Evolutionary conservation across 1,140 invertebrate genomes (phyloP), one percentile per base, ranked within the genome.

Genomic region (Battus philenor): DNA sequence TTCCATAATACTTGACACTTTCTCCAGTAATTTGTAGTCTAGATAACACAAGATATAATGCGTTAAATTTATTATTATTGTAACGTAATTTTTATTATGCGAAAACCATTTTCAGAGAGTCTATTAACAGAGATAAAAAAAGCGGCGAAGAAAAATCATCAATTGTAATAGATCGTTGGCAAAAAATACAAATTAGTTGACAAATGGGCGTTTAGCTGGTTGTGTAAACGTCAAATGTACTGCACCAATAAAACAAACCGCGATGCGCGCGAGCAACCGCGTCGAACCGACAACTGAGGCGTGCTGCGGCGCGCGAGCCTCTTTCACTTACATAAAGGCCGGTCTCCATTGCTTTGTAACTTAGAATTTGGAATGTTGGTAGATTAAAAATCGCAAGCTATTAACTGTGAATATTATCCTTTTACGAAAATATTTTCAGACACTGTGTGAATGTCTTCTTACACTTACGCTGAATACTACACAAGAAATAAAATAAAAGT

Each of bases 301-400:
- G 32, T 44, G 36, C 22, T 30, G 32, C 57, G 36, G 13, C 9
- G 44, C 47, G 48, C 50, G 44, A 22, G 27, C 38, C 47, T 63
- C 55, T 63, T 59, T 63, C 60, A 59, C 60, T 57, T 50, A 26
- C 16, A 51, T 54, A 31, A 24, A 39, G 34, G 34, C 10, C 34
- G 12, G 18, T 22, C 10, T n/a, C 18, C 34, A 39, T 39, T 32
- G 12, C 15, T 18, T 15, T 24, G 10, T 26, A 8, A 17, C 44
- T 47, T 48, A 27, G 27, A 6, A 20, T 20, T 20, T 20, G 18
- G 18, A 20, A 20, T n/a, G n/a, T n/a, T n/a, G n/a, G n/a, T n/a
- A n/a, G n/a, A n/a, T n/a, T n/a, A n/a, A n/a, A n/a, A n/a, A n/a
- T n/a, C n/a, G n/a, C n/a, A n/a, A n/a, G n/a, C n/a, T n/a, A n/a